These are phyloP conservation scores for Phainopepla nitens DNA, from an alignment of 2,113 vertebrate species.

Conservation along the genomic window DNA sequence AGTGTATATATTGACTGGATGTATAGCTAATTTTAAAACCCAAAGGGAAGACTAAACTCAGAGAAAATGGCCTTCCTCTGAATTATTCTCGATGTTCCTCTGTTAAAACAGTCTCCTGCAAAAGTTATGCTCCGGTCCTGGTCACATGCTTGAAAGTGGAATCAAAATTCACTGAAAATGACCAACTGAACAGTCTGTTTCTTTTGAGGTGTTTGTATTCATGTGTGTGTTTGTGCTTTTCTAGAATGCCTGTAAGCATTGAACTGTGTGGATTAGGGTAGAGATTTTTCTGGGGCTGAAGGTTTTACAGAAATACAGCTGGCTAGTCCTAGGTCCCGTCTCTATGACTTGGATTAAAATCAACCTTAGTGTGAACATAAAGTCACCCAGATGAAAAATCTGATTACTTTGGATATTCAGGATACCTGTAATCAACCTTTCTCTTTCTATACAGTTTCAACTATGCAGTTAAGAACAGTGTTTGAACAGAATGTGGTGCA, in stretches of 20 bases:
- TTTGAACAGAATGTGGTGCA: conserved; percentile 10
- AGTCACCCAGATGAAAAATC: not conserved
- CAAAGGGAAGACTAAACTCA: not conserved
- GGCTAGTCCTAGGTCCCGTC: not conserved
- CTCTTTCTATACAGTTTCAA: conserved; percentile 41
- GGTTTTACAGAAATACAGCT: not conserved
- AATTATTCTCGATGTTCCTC: not conserved
- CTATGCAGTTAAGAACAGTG: conserved; percentile 69
- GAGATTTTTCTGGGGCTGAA: conserved; percentile 10
- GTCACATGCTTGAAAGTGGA: not conserved
- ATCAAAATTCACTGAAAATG: conserved; percentile 22
- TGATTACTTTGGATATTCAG: not conserved
- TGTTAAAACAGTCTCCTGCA: not conserved
- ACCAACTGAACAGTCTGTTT: conserved; percentile 37
- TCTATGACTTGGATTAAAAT: not conserved
- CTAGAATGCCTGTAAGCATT: conserved; percentile 33
- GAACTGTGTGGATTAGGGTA: not conserved
- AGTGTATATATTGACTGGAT: not conserved
- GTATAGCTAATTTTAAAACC: not conserved
- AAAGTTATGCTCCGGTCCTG: conserved; percentile 4
- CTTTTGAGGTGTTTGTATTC: conserved; percentile 7
- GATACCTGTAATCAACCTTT: conserved; percentile 18
- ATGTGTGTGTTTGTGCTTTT: conserved; percentile 6
- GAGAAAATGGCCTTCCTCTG: not conserved
- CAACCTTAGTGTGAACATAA: not conserved